phyloP scores from a whole-genome alignment of 2,888 invertebrate genomes.

The Villa cingulata region DNA sequence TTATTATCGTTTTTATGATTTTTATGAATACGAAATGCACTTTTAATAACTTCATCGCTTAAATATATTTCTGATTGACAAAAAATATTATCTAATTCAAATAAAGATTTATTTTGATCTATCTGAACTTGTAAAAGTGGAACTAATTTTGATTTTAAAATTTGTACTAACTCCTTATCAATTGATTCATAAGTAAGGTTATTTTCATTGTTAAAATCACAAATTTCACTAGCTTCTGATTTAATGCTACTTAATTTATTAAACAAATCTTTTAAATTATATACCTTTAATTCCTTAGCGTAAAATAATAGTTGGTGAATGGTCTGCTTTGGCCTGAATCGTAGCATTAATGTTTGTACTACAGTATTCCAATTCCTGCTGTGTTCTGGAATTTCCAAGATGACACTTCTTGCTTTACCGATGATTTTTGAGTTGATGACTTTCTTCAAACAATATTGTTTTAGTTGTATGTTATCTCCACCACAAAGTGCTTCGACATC shows the following conservation, averaged over 20 bases:
- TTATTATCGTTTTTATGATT: too few species aligned
- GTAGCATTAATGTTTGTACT: background rate
- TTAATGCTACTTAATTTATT: constrained; percentile 6
- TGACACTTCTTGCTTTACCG: constrained; percentile 4
- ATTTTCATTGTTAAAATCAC: background rate
- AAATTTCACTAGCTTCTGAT: constrained; percentile 1
- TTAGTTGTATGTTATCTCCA: background rate
- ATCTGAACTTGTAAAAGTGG: too few species aligned
- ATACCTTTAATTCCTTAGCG: background rate
- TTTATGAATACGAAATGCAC: background rate
- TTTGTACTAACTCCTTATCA: too few species aligned
- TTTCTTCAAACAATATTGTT: constrained; percentile 3
- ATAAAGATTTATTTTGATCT: constrained; percentile 1
- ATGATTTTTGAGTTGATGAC: constrained; percentile 6
- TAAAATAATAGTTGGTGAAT: background rate
- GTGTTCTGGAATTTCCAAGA: constrained; percentile 6
- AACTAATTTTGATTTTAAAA: too few species aligned
- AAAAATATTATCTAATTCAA: constrained; percentile 4
- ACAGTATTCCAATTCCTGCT: constrained; percentile 1
- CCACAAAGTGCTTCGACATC: background rate
- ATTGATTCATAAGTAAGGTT: too few species aligned
- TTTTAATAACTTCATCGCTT: constrained; percentile 1
- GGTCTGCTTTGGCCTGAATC: constrained; percentile 1
- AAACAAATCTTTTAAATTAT: constrained; percentile 3
- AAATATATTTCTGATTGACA: constrained; percentile 1